phyloP scores from a whole-genome alignment of 37 sponge, comb jelly and placozoan genomes.

The Halisarca cf. caerulea region DNA sequence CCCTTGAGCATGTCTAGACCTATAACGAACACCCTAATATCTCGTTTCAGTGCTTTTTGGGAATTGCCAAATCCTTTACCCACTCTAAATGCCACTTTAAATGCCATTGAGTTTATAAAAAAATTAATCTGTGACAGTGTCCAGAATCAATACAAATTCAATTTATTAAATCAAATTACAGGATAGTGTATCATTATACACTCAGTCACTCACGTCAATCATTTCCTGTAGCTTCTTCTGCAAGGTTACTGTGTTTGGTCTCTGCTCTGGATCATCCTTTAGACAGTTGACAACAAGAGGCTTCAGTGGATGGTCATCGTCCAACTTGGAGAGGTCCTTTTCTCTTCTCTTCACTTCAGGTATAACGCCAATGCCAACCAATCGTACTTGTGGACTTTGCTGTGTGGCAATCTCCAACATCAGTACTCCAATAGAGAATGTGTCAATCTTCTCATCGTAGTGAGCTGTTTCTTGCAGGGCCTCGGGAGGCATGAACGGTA shows the following conservation, averaged over 20 bases:
- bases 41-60: too few species aligned
- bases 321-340: neutral
- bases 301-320: neutral
- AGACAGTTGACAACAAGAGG: neutral
- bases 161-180: too few species aligned
- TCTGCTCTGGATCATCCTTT: neutral
- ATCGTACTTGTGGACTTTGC: neutral
- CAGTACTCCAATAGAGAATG: neutral
- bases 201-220: too few species aligned
- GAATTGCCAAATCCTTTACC: too few species aligned
- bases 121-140: too few species aligned
- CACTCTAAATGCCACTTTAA: too few species aligned
- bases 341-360: neutral
- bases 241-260: neutral
- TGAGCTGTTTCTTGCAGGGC: neutral
- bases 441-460: neutral
- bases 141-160: too few species aligned
- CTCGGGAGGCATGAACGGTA: conserved; percentile 4
- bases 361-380: neutral
- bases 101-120: too few species aligned
- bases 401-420: conserved; percentile 2
- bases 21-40: too few species aligned
- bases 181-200: too few species aligned
- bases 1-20: too few species aligned
- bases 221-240: too few species aligned